These are phyloP conservation scores for Eunapius fragilis DNA, from an alignment of 37 sponge, comb jelly and placozoan species.

Conservation along the genomic window DNA sequence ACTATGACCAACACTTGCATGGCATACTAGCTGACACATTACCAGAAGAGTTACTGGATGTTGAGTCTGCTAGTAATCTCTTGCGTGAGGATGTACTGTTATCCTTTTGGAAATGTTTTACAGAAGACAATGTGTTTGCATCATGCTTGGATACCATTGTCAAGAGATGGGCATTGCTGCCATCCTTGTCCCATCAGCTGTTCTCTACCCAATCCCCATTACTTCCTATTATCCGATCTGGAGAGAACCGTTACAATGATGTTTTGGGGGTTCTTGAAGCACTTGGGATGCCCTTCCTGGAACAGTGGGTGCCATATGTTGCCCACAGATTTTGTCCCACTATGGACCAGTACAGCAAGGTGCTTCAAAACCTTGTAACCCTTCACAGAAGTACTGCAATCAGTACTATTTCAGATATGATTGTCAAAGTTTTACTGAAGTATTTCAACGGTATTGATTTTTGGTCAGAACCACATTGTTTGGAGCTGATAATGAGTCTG, in stretches of 20 bases:
- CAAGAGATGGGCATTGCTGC: slow-evolving; percentile 36
- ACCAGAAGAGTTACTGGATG: slow-evolving; percentile 6
- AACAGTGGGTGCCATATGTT: background rate
- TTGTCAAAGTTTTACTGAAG: background rate
- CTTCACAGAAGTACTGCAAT: background rate
- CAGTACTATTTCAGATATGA: background rate
- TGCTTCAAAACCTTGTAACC: slow-evolving; percentile 22
- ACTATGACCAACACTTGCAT: background rate
- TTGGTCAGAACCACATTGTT: background rate
- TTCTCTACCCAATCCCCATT: slow-evolving; percentile 13
- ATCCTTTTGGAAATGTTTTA: slow-evolving; percentile 29
- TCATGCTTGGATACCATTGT: slow-evolving; percentile 7
- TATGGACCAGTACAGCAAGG: background rate
- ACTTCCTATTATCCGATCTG: background rate
- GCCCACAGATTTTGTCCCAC: slow-evolving; percentile 9
- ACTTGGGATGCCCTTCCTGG: slow-evolving; percentile 39
- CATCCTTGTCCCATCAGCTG: slow-evolving; percentile 8
- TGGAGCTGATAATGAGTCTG: slow-evolving; percentile 8
- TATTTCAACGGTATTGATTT: slow-evolving; percentile 31
- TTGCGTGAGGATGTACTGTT: background rate
- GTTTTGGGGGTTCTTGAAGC: background rate
- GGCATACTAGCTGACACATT: background rate
- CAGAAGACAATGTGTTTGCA: slow-evolving; percentile 11
- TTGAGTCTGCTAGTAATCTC: background rate
- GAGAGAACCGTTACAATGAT: background rate